Conservation (phyloP, 2,113 vertebrate genomes). For the Pheucticus melanocephalus region DNA sequence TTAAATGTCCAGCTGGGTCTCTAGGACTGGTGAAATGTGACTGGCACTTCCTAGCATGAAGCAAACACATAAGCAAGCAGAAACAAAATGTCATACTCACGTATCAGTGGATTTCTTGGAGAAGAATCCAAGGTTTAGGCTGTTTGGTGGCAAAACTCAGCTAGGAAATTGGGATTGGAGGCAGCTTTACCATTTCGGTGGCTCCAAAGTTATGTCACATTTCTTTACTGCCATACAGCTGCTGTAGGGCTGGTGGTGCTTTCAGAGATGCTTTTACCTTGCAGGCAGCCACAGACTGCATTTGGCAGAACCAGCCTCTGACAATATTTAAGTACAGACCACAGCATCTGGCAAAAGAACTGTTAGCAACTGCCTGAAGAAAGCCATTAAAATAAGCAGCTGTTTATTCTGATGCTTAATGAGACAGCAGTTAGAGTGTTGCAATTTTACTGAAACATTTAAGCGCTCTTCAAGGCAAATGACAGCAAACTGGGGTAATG, state of each 20-base stretch:
- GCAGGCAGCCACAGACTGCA: neutral
- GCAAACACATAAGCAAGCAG: neutral
- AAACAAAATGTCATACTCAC: rapidly evolving
- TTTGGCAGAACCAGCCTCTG: neutral
- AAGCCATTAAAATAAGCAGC: neutral
- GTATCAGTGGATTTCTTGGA: neutral
- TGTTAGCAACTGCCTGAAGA: neutral
- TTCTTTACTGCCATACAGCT: neutral
- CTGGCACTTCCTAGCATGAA: neutral
- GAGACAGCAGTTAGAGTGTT: neutral
- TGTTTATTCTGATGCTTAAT: neutral
- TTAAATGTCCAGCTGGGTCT: neutral
- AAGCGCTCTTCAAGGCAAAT: neutral
- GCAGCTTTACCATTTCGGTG: neutral
- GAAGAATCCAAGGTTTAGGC: neutral
- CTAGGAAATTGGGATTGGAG: neutral
- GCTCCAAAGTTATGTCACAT: neutral
- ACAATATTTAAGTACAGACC: neutral
- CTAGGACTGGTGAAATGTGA: no score
- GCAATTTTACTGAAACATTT: neutral
- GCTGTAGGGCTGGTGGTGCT: neutral
- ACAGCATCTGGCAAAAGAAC: neutral
- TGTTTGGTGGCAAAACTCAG: neutral
- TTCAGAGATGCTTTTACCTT: neutral
- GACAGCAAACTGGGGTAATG: neutral